Evolutionary conservation across 2,113 vertebrate species (phyloP).

Genomic region (Riparia riparia): DNA sequence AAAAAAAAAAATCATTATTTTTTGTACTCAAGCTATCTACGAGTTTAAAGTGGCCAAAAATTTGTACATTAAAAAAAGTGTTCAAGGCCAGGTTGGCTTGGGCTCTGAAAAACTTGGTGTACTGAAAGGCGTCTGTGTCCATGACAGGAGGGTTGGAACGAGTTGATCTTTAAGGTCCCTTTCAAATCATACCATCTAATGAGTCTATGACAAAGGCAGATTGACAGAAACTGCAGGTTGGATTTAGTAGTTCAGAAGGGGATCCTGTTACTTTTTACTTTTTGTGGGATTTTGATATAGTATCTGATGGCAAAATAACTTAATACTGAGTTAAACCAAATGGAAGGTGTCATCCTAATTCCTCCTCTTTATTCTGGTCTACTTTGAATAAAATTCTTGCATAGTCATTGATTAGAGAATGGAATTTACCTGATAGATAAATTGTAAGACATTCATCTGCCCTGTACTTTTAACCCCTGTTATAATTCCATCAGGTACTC

Average conservation of each 20-base stretch:
- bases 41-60: not conserved
- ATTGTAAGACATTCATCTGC: not conserved
- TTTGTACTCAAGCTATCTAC: not conserved
- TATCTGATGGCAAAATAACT: not conserved
- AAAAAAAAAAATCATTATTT: not conserved
- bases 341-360: not conserved
- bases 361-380: not conserved
- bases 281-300: not conserved
- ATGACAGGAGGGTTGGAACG: fast-evolving
- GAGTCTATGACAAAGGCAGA: not conserved
- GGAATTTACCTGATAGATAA: not conserved
- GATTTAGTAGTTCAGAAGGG: not conserved
- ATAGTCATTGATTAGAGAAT: not conserved
- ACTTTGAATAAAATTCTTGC: not conserved
- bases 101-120: not conserved
- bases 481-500: not conserved
- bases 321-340: not conserved
- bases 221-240: not conserved
- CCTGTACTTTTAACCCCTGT: not conserved
- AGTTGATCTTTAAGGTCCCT: not conserved
- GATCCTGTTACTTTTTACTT: not conserved
- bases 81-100: fast-evolving
- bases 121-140: not conserved
- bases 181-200: not conserved
- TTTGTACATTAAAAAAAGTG: not conserved